Evolutionary conservation across 2,113 vertebrate genomes (phyloP).

Genomic region (Leptobrachium leishanense): DNA sequence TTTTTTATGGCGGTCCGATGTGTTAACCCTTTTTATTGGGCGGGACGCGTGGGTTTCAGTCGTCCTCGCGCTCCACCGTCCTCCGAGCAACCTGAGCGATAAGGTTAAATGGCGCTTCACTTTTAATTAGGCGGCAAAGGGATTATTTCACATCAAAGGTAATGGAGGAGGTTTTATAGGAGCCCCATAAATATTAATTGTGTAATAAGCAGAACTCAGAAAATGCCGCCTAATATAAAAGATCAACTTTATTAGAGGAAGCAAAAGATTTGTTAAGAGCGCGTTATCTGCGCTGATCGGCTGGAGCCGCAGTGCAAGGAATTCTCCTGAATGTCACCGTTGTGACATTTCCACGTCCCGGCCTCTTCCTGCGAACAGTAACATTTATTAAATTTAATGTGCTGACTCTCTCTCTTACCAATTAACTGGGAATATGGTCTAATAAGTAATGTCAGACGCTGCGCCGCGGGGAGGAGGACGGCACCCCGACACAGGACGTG

Average conservation of each 20-base stretch:
- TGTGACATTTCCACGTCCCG: background rate
- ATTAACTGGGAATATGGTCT: background rate
- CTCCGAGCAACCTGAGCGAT: background rate
- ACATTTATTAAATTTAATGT: background rate
- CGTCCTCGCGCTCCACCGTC: background rate
- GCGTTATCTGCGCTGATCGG: background rate
- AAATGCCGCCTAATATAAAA: conserved; percentile 1
- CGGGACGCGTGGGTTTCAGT: background rate
- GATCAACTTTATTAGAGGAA: no score
- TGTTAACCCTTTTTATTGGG: conserved; percentile 11
- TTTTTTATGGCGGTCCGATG: conserved; percentile 19
- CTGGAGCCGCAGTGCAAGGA: background rate
- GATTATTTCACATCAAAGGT: conserved; percentile 11
- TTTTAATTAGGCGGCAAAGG: conserved; percentile 14
- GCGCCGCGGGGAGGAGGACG: background rate
- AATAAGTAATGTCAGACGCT: background rate
- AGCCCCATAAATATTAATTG: conserved; percentile 4
- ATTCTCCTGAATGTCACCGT: background rate
- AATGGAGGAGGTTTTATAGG: conserved; percentile 13
- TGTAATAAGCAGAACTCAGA: background rate
- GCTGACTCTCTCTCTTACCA: background rate
- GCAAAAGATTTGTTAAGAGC: background rate
- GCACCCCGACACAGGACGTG: background rate
- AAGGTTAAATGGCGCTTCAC: conserved; percentile 3
- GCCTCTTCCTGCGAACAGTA: background rate